Evolutionary conservation across 1,140 invertebrate genomes (phyloP), one percentile per base, ranked within the genome.

Genomic region (Bombyx mori): DNA sequence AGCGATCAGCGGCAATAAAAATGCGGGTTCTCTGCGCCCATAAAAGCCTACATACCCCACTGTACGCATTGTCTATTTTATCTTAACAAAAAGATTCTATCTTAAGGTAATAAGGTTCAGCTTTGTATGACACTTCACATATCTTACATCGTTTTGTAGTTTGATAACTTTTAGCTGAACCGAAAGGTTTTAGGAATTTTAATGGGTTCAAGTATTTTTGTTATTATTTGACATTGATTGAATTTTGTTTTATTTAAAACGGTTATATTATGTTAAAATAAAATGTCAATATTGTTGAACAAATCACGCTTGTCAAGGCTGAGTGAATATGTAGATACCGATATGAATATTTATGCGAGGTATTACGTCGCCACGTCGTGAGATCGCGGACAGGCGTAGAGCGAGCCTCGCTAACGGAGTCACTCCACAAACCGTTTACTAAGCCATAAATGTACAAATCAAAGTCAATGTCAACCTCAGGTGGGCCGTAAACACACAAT

Each of bases 381-480:
- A 65, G 56, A 61, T 18, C 59, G 59, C 49, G 57, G 56, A 50
- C 35, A 18, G 26, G 18, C 52, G 26, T 18, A n/a, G 4, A 8
- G 49, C n/a, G 48, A 48, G 48, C 45, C 45, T 58, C 42, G 59
- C 66, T 66, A 68, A 66, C 64, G 62, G 58, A 63, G 57, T 59
- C 51, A 65, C 65, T 71, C 65, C 62, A 60, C 55, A 67, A 69
- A 71, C 61, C 66, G 67, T 77, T 79, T 69, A 72, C 73, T 75
- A 77, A 77, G 66, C 71, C 69, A 69, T 86, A 81, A 85, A 82
- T 83, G 76, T 67, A 78, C 71, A 85, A 86, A 83, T 85, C 79
- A 86, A 82, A 85, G 78, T 85, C 83, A 84, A 85, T 85, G 83
- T 82, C 81, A 84, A 78, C 73, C 66, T 77, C 78, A 81, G 77